These are phyloP conservation scores for Dufourea novaeangliae DNA, from an alignment of 1,140 invertebrate genomes.

Conservation along the genomic window DNA sequence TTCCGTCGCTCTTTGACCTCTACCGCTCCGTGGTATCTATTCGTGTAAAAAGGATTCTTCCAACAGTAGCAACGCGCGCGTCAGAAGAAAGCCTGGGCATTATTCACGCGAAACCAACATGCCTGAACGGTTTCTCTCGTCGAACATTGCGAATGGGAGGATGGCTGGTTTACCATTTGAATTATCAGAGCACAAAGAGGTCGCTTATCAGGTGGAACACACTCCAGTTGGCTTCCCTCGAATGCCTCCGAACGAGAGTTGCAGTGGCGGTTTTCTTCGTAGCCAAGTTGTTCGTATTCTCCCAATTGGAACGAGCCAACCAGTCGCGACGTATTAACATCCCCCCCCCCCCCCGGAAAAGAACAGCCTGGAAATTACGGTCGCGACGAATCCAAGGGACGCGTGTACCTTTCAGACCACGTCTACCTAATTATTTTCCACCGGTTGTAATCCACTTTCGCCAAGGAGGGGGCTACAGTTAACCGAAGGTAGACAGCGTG, in stretches of 20 bases:
- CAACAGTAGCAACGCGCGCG: background rate
- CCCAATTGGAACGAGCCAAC: background rate
- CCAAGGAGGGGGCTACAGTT: background rate
- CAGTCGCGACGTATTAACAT: background rate
- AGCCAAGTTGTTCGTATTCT: no score
- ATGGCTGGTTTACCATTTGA: slow-evolving; percentile 1
- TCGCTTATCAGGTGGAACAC: slow-evolving; percentile 21
- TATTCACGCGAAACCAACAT: background rate
- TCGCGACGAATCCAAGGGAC: background rate
- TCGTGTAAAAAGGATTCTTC: no score
- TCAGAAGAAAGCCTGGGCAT: background rate
- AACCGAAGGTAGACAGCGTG: background rate
- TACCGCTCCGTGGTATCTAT: no score
- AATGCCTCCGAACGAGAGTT: background rate
- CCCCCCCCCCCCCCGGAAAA: background rate
- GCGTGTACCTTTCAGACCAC: background rate
- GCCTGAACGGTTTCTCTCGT: background rate
- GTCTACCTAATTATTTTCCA: background rate
- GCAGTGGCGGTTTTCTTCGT: no score
- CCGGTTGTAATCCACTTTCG: background rate
- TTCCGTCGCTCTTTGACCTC: slow-evolving; percentile 10
- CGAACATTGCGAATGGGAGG: background rate
- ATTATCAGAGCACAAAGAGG: slow-evolving; percentile 20
- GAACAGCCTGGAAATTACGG: background rate
- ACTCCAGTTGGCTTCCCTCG: background rate